Evolutionary conservation across 30 jellyfish, hydroid and myxozoan genomes (phyloP), one percentile per base, ranked within the genome.

Genomic region (Aurelia aurita complex sp. Pacific): DNA sequence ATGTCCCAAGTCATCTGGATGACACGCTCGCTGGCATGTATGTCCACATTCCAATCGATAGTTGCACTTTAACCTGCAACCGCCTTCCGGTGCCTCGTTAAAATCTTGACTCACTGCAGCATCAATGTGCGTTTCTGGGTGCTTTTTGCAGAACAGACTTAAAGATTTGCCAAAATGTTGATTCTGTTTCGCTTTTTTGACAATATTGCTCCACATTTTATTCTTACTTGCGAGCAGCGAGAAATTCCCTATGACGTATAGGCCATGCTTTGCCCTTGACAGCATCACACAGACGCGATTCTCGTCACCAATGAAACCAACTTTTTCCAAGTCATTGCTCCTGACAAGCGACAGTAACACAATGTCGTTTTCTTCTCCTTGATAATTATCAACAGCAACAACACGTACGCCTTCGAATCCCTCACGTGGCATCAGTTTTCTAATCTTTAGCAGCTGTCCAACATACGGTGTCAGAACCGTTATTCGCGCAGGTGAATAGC

Each of bases 351-450:
- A 90, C 67, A 90, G 73, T 12, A 90, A 54, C 2, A 90, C 80
- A 29, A 90, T 85, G 59, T 90, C 96, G 70, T 90, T 90, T 73
- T 90, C 97, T 70, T 90, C 96, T 15, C 97, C 97, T 68, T 90
- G 97, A 73, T 60, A 90, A 69, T 85, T 85, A 79, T 85, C 96
- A 66, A 90, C 92, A 1, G 96, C 84, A 68, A 91, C 76, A 4
- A 90, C 92, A 13, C 85, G 76, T 2, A 85, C 97, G 29, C 97
- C 97, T 78, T 70, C 90, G 50, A 85, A 84, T 52, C 40, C 35
- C 10, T 77, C 13, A 33, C 43, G 78, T 10, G 94, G 93, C 92
- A 84, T 85, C 74, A 46, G 16, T 46, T 77, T 65, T 43, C 64
- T 70, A 34, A 84, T 54, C 81, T 69, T 85, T 54, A 63, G n/a